phyloP scores from a whole-genome alignment of 2,797 vertebrate genomes.

The Artibeus lituratus region DNA sequence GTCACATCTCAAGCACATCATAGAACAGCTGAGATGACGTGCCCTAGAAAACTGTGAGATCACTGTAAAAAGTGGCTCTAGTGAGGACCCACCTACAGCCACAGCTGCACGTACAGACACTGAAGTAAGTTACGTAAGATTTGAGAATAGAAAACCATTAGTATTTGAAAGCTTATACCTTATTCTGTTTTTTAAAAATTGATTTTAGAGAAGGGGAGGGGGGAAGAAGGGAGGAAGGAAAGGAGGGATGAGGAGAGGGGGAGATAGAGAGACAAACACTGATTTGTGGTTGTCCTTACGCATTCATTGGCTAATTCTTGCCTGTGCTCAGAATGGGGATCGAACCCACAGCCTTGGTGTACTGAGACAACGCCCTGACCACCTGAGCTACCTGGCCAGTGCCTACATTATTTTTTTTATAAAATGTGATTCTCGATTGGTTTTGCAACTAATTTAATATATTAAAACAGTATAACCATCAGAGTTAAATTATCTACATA shows the following conservation, averaged over 20 bases:
- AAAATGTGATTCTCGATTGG: not conserved
- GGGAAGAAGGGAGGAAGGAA: no score
- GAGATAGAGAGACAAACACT: no score
- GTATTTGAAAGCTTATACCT: not conserved
- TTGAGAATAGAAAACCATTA: not conserved
- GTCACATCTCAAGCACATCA: not conserved
- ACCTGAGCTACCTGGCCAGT: no score
- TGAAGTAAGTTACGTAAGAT: not conserved
- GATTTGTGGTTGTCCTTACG: no score
- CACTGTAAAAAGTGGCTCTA: not conserved
- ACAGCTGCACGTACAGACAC: not conserved
- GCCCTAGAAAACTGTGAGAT: not conserved
- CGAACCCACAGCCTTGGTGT: no score
- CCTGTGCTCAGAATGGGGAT: no score
- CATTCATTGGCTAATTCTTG: no score
- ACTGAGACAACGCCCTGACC: no score
- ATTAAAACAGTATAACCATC: not conserved
- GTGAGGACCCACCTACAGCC: not conserved
- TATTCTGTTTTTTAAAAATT: no score
- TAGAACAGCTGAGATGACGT: not conserved
- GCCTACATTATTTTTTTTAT: not conserved
- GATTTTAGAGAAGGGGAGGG: no score
- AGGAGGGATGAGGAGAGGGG: rapidly evolving
- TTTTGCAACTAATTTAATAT: not conserved
- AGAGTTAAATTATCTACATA: not conserved